Evolutionary conservation across 2,113 vertebrate species (phyloP).

Genomic region (Tinamus guttatus): DNA sequence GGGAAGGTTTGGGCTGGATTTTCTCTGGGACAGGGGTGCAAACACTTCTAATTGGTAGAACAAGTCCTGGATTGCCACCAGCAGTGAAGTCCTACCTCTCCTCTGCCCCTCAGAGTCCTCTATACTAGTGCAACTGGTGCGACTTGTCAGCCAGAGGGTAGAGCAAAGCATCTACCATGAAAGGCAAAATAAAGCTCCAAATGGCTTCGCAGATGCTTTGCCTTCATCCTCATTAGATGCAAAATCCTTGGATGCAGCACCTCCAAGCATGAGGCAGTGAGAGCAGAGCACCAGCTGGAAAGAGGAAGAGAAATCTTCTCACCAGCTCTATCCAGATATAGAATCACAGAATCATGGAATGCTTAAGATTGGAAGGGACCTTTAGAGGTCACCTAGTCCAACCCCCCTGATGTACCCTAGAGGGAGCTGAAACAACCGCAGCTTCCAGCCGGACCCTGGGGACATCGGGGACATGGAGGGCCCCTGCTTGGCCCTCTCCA

Average conservation of each 20-base stretch:
- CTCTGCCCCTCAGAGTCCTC: background rate
- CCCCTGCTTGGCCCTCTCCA: background rate
- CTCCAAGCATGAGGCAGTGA: background rate
- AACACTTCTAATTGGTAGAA: background rate
- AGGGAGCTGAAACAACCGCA: background rate
- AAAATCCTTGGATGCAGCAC: background rate
- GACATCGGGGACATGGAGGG: background rate
- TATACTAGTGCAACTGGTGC: background rate
- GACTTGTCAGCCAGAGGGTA: background rate
- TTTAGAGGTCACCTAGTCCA: too few species aligned
- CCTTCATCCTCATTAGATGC: background rate
- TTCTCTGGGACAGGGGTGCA: background rate
- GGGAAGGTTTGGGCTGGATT: accelerated
- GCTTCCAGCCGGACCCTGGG: background rate
- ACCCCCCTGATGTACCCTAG: background rate
- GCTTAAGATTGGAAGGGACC: too few species aligned
- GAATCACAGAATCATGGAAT: too few species aligned
- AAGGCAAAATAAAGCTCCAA: background rate
- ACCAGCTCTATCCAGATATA: background rate
- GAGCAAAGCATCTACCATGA: background rate
- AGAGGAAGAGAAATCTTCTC: background rate
- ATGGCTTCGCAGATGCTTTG: background rate
- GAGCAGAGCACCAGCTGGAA: background rate
- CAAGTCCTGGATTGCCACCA: background rate
- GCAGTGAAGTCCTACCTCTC: background rate